These are phyloP conservation scores for Aporophyla lueneburgensis DNA, from an alignment of 2,888 invertebrate genomes.

Conservation along the genomic window DNA sequence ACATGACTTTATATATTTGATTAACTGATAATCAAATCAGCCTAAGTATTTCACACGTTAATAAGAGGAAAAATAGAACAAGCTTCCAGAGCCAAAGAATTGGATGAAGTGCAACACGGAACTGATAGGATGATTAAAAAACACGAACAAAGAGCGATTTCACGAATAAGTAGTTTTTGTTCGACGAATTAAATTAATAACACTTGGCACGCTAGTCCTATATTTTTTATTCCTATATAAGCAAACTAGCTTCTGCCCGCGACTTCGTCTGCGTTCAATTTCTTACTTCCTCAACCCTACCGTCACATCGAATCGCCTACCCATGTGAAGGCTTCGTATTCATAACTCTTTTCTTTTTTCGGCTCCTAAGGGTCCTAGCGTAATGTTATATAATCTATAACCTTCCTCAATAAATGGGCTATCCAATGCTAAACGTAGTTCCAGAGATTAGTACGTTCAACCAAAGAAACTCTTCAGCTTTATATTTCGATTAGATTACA, in stretches of 20 bases:
- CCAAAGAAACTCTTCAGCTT: too few species aligned
- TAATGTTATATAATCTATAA: too few species aligned
- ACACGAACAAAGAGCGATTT: constrained; percentile 44
- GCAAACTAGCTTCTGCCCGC: background rate
- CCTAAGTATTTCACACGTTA: background rate
- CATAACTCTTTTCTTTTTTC: too few species aligned
- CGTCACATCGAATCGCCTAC: too few species aligned
- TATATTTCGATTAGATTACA: too few species aligned
- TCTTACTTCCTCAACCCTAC: too few species aligned
- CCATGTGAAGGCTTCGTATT: too few species aligned
- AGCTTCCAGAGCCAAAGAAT: background rate
- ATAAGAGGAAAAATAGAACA: background rate
- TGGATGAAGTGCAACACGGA: constrained; percentile 19
- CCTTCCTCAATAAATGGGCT: too few species aligned
- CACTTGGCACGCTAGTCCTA: constrained; percentile 34
- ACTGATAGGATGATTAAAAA: constrained; percentile 14
- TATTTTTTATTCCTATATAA: constrained; percentile 26
- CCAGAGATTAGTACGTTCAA: too few species aligned
- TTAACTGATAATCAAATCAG: background rate
- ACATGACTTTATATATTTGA: background rate
- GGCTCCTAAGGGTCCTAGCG: too few species aligned
- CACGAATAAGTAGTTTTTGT: constrained; percentile 31
- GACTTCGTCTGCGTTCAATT: too few species aligned
- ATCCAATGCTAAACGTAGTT: too few species aligned
- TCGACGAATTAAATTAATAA: constrained; percentile 36